A percentile compares a stretch with the other conserved stretches of the same genome.
Evolutionary conservation across 2,888 invertebrate genomes (phyloP).

Genomic region (Nycteola revayana): DNA sequence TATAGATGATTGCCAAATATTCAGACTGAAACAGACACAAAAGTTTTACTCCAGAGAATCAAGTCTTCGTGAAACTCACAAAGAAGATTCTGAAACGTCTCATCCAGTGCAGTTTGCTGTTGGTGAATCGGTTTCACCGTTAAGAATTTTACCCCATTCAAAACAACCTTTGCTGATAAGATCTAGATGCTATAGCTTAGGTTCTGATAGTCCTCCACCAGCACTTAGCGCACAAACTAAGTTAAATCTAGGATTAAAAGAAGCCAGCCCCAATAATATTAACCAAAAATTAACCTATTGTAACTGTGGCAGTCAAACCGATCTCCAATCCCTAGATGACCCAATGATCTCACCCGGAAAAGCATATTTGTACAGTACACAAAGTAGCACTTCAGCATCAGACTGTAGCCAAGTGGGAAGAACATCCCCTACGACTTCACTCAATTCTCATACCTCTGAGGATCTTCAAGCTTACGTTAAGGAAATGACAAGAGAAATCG

Average conservation of each 20-base stretch:
- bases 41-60: constrained; percentile 69
- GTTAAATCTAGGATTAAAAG: constrained; percentile 83
- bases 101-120: constrained; percentile 85
- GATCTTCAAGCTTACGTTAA: constrained; percentile 89
- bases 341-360: constrained; percentile 70
- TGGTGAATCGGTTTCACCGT: constrained; percentile 84
- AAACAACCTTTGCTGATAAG: constrained; percentile 54
- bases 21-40: constrained; percentile 70
- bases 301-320: constrained; percentile 88
- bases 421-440: constrained; percentile 78
- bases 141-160: constrained; percentile 54
- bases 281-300: constrained; percentile 77
- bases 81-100: constrained; percentile 52
- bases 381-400: constrained; percentile 75
- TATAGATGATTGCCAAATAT: constrained; percentile 81
- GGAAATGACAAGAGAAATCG: constrained; percentile 89
- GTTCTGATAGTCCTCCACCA: constrained; percentile 78
- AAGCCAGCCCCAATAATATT: constrained; percentile 66
- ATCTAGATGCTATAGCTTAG: constrained; percentile 86
- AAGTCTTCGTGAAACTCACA: constrained; percentile 70
- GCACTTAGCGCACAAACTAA: constrained; percentile 84
- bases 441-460: constrained; percentile 81
- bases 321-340: constrained; percentile 84
- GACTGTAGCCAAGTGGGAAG: constrained; percentile 82
- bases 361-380: constrained; percentile 70